phyloP scores from a whole-genome alignment of 2,888 invertebrate genomes.

The Heliconius hortense region DNA sequence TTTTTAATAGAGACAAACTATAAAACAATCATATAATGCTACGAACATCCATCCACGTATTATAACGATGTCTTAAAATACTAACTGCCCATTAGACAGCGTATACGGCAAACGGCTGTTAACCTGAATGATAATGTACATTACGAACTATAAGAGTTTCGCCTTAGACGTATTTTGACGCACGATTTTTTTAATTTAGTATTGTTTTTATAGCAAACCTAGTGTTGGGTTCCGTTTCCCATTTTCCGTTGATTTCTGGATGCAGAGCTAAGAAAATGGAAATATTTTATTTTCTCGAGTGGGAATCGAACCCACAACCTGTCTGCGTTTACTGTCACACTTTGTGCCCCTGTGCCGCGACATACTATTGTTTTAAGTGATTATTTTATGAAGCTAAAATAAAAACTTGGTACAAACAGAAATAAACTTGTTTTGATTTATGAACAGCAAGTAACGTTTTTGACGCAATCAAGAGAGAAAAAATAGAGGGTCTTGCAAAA shows the following conservation, averaged over 20 bases:
- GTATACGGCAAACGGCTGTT: conserved; percentile 45
- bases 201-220: too few species aligned
- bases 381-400: conserved; percentile 1
- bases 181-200: conserved; percentile 28
- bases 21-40: conserved; percentile 35
- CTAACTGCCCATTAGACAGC: conserved; percentile 46
- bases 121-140: conserved; percentile 48
- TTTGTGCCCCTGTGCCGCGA: too few species aligned
- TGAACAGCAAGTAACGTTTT: not conserved
- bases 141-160: conserved; percentile 33
- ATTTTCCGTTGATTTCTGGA: too few species aligned
- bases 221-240: too few species aligned
- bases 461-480: not conserved
- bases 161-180: conserved; percentile 38
- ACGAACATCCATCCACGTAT: conserved; percentile 35
- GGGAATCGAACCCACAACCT: too few species aligned
- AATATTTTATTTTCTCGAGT: too few species aligned
- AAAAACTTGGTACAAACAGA: not conserved
- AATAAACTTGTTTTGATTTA: not conserved
- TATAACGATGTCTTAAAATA: conserved; percentile 40
- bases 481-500: not conserved
- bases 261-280: too few species aligned
- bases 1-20: conserved; percentile 39
- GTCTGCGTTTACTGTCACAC: too few species aligned
- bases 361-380: conserved; percentile 28